phyloP scores from a whole-genome alignment of 1,140 invertebrate species.

The Sitobion miscanthi region DNA sequence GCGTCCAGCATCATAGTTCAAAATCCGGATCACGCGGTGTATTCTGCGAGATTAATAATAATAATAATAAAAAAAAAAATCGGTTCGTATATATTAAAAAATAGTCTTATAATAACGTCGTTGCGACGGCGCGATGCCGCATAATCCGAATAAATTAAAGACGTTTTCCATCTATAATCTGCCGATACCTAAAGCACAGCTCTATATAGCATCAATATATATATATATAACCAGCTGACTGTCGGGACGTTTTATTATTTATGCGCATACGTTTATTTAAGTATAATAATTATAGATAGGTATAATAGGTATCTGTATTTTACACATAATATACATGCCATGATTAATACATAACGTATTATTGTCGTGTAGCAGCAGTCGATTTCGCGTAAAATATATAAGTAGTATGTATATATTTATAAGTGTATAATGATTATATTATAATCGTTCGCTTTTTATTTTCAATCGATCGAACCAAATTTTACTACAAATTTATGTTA shows the following conservation, averaged over 20 bases:
- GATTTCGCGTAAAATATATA: not conserved
- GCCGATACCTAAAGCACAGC: not conserved
- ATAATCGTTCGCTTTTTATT: not conserved
- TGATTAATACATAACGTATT: constrained; percentile 3
- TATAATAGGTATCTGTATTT: not conserved
- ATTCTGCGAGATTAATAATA: not conserved
- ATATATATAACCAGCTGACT: not conserved
- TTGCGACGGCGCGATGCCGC: not conserved
- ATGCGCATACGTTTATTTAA: constrained; percentile 1
- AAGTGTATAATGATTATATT: not conserved
- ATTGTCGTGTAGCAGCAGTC: not conserved
- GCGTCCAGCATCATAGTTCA: not conserved
- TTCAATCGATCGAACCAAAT: not conserved
- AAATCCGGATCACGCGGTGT: not conserved
- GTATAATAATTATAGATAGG: not conserved
- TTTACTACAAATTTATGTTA: not conserved
- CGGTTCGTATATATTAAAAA: not conserved
- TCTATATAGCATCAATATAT: not conserved
- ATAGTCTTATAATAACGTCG: not conserved
- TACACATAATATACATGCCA: too few relatives aligned
- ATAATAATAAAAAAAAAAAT: not conserved
- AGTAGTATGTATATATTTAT: not conserved
- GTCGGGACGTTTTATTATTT: not conserved
- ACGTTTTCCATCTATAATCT: not conserved
- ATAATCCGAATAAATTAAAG: constrained; percentile 10